Percentiles rank a stretch among this genome's conserved stretches.
These are phyloP conservation scores for Parascotia fuliginaria DNA, from an alignment of 2,888 invertebrate genomes.

Conservation along the genomic window DNA sequence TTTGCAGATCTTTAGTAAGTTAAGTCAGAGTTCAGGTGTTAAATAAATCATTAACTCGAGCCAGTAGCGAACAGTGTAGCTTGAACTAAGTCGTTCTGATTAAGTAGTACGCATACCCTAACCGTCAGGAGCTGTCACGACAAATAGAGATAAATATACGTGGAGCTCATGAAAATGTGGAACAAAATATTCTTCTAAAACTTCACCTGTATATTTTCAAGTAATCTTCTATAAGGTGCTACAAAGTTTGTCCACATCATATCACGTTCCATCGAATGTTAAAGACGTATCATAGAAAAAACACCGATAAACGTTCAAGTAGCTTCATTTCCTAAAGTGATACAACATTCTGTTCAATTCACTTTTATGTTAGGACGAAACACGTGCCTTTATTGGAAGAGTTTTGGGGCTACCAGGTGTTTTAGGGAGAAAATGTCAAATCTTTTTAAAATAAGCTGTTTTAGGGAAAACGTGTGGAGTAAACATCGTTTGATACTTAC, in stretches of 20 bases:
- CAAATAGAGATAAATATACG: conserved; percentile 1
- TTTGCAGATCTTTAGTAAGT: conserved; percentile 1
- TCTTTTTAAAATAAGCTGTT: conserved; percentile 26
- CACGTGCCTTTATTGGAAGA: conserved; percentile 47
- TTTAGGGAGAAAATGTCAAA: conserved; percentile 20
- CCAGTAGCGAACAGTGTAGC: conserved; percentile 1
- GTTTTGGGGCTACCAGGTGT: conserved; percentile 35
- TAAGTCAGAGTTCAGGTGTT: conserved; percentile 5
- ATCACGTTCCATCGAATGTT: conserved; percentile 48
- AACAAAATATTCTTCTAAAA: neutral
- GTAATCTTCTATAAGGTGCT: conserved; percentile 6
- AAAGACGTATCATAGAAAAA: conserved; percentile 52
- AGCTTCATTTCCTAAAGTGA: conserved; percentile 66
- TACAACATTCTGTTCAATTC: conserved; percentile 63
- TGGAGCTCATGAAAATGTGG: neutral
- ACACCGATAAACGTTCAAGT: conserved; percentile 58
- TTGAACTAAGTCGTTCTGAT: conserved; percentile 2
- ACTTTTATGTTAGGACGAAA: conserved; percentile 55
- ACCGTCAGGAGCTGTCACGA: neutral
- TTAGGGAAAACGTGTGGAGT: conserved; percentile 1
- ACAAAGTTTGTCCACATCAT: conserved; percentile 33
- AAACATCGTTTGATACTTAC: neutral
- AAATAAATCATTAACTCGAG: conserved; percentile 4
- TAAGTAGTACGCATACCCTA: neutral
- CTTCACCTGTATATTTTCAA: neutral